Base-by-base conservation (phyloP, 1,140 invertebrate species). In the Chrysomallon squamiferum region DNA sequence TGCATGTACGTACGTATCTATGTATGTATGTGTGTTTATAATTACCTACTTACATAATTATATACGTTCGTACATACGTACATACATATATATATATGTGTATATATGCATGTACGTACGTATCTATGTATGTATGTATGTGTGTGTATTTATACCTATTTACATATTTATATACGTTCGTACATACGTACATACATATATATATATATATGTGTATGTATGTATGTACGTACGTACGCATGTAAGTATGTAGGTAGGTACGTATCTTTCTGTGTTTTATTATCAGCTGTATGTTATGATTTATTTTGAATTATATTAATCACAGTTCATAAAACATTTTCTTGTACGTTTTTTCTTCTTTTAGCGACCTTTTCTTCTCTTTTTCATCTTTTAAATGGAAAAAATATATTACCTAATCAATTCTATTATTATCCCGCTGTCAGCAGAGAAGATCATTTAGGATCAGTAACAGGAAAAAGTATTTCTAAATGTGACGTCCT, bases 121-220 rank as follows among this genome's bases (percentile, higher is more conserved):
- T 2, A 57, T 49, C 2, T 25, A 41, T 43, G n/a, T 33, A 32
- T 47, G 18, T 49, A 47, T 43, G 27, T 49, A 47, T 30, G 27
- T 25, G 58, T 27, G 47, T 18, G 52, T 41, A 60, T 15, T 54
- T 29, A 60, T 38, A 66, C 29, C 49, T 38, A 66, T 45, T 56
- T 22, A 61, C 58, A 66, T 33, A 54, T 33, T 52, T 38, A 61
- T 4, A 64, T 29, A 56, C 38, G 29, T 15, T 54, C 27, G 30
- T 27, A 64, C 27, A 43, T 27, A 56, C 49, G 43, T 35, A 29
- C 62, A 50, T 52, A 52, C 62, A 18, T 50, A 63, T 50, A 38
- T 50, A 56, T 27, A 56, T 38, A 4, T 22, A 56, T 41, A 41
- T 22, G 43, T 27, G 43, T 38, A 41, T 35, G 18, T 41, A 43